Evolutionary conservation across 2,113 vertebrate species (phyloP), one percentile per base, ranked within the genome.

Genomic region (Barnardius zonarius): DNA sequence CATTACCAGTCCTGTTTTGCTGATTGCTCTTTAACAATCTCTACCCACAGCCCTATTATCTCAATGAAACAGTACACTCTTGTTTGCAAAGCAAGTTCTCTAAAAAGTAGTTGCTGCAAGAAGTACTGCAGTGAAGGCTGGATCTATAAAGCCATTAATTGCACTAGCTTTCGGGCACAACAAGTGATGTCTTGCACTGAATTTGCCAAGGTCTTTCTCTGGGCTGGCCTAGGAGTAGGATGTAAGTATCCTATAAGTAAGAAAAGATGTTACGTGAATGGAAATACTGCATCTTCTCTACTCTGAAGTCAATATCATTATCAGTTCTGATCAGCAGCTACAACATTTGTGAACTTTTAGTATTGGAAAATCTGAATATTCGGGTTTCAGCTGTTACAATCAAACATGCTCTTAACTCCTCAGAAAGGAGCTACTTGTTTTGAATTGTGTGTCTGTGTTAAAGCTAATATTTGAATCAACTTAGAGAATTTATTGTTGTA

Each of bases 61-160:
- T 96, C 94, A 95, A 83, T 88, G 89, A 96, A 96, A 95, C 95
- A 94, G 76, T 92, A 83, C 13, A 7, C 86, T 93, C 89, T 87
- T 96, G 90, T 97, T 97, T 96, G 96, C 95, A 94, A 95, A 94
- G 91, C 92, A 91, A 87, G 88, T 94, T 97, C 81, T 93, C 90
- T 79, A 96, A 92, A 93, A 82, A 92, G 88, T 62, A 88, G 77
- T 87, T 86, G 94, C 77, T 91, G 59, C 80, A 93, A 94, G 86
- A 92, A 87, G 72, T 88, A 73, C 62, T 92, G 91, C 80, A 92
- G 52, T 77, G 86, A 88, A 91, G 76, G 49, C 52, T 91, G 41
- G 44, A 93, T 96, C 92, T 93, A 52, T 95, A 91, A 87, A 93
- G 28, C 46, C 77, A 85, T 93, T 95, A 89, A 89, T 20, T 94